Evolutionary conservation across 2,888 invertebrate genomes (phyloP).

Genomic region (Saturnia japonica): DNA sequence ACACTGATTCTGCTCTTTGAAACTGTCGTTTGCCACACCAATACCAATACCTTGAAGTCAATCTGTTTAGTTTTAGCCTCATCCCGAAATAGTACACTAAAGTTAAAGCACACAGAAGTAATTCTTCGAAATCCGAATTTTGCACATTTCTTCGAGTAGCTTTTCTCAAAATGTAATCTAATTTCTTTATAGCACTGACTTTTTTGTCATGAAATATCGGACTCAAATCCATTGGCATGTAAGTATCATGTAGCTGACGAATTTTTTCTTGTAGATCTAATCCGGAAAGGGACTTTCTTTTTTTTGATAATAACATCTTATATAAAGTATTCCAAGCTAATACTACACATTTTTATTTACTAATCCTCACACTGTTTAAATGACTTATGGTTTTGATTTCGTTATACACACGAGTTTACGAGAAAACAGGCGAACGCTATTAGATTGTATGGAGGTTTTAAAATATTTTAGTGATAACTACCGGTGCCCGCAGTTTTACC

Average conservation of each 20-base stretch:
- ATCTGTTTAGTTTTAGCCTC: conserved; percentile 50
- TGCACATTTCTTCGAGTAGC: conserved; percentile 39
- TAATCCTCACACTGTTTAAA: not conserved
- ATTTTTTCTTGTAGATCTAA: conserved; percentile 44
- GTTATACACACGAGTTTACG: not conserved
- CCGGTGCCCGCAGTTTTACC: too few relatives aligned
- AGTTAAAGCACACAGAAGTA: conserved; percentile 54
- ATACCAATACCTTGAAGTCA: conserved; percentile 41
- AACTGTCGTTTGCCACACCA: conserved; percentile 51
- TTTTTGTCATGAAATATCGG: conserved; percentile 41
- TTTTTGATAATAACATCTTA: conserved; percentile 14
- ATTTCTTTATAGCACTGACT: conserved; percentile 43
- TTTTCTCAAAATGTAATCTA: conserved; percentile 44
- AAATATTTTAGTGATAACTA: not conserved
- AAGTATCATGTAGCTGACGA: conserved; percentile 39
- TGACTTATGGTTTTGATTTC: not conserved
- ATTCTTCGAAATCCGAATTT: conserved; percentile 47
- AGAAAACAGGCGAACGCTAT: not conserved
- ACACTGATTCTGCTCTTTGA: conserved; percentile 49
- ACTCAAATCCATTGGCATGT: conserved; percentile 52
- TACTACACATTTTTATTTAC: not conserved
- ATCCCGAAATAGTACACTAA: conserved; percentile 62
- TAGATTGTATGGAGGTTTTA: not conserved
- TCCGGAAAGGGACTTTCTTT: conserved; percentile 9
- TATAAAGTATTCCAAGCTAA: conserved; percentile 16